Evolutionary conservation across 2,797 vertebrate genomes (phyloP).

Genomic region (Muscicapa striata): DNA sequence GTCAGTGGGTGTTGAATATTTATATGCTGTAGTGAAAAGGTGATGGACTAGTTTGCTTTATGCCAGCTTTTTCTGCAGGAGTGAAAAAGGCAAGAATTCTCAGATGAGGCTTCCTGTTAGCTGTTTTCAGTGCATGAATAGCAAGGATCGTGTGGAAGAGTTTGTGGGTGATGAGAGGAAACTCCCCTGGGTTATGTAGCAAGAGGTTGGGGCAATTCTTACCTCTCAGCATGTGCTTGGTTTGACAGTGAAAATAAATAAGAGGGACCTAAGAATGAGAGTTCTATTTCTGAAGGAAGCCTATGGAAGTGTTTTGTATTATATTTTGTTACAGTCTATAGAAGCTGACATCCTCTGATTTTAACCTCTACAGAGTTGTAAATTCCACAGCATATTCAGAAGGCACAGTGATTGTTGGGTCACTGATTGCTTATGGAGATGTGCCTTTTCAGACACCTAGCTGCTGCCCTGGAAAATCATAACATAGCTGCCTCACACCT

Average conservation of each 20-base stretch:
- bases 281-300: conserved; percentile 2
- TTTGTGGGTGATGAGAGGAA: conserved; percentile 46
- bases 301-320: conserved; percentile 18
- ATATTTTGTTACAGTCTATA: neutral
- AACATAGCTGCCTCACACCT: neutral
- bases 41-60: conserved; percentile 52
- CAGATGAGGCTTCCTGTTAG: conserved; percentile 40
- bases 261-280: neutral
- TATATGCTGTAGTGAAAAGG: conserved; percentile 56
- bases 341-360: conserved; percentile 22
- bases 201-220: conserved; percentile 2
- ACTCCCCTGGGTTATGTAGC: conserved; percentile 7
- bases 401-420: neutral
- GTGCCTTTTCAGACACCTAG: conserved; percentile 20
- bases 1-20: conserved; percentile 69
- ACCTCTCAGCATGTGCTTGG: conserved; percentile 5
- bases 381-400: conserved; percentile 16
- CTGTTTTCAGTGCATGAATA: conserved; percentile 20
- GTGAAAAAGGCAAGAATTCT: conserved; percentile 44
- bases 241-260: conserved; percentile 55
- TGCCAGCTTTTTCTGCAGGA: conserved; percentile 41
- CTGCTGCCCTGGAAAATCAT: conserved; percentile 26
- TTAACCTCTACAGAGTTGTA: conserved; percentile 23
- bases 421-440: conserved; percentile 23
- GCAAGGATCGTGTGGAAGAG: conserved; percentile 20